Conservation (phyloP, 1,140 invertebrate genomes). For the Muscidifurax raptorellus region DNA sequence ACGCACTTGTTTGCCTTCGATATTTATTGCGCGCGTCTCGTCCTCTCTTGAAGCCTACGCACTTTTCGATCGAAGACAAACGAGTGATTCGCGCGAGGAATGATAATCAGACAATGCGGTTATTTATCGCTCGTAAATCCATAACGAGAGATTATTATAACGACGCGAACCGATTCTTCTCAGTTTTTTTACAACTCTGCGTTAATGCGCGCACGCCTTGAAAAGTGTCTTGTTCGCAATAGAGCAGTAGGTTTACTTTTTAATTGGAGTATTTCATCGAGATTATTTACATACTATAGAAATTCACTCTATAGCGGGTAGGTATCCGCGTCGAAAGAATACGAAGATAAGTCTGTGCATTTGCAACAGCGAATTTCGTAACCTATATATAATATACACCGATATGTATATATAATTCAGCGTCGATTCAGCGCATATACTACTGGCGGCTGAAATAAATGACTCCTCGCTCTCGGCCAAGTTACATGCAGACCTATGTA, state of each 20-base stretch:
- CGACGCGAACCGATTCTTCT: constrained; percentile 29
- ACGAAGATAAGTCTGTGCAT: background rate
- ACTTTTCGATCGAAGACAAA: constrained; percentile 36
- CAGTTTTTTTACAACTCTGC: constrained; percentile 48
- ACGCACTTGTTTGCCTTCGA: constrained; percentile 71
- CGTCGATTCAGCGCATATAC: background rate
- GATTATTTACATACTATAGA: background rate
- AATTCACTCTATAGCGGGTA: no score
- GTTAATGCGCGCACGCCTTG: constrained; percentile 48
- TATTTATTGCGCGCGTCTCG: constrained; percentile 54
- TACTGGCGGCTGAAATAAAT: background rate
- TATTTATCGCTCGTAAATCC: constrained; percentile 52
- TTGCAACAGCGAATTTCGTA: background rate
- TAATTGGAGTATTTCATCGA: background rate
- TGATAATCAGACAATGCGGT: constrained; percentile 48
- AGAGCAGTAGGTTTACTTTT: background rate
- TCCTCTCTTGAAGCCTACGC: background rate
- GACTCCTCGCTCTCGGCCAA: background rate
- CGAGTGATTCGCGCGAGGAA: constrained; percentile 44
- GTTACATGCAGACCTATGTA: background rate
- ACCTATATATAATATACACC: background rate
- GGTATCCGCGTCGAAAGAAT: no score
- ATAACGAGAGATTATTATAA: constrained; percentile 42
- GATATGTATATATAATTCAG: background rate
- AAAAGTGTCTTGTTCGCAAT: constrained; percentile 1